Evolutionary conservation across 2,888 invertebrate species (phyloP).

Genomic region (Mesorhabditis spiculigera): DNA sequence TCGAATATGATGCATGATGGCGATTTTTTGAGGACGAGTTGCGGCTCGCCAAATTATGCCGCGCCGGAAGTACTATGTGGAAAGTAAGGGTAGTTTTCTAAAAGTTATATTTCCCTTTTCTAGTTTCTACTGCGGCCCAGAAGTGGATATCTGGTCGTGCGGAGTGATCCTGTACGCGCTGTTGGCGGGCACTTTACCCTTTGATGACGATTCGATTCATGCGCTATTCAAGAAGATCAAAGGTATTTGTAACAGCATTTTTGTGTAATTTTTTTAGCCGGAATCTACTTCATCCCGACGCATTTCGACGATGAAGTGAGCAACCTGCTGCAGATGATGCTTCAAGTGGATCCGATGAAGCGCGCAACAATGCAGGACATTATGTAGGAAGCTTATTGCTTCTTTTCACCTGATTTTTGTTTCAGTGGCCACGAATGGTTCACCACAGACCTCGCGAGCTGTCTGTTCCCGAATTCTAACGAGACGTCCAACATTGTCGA

Average conservation of each 20-base stretch:
- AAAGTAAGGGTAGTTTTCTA: background rate
- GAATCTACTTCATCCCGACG: conserved; percentile 93
- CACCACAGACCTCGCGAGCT: conserved; percentile 87
- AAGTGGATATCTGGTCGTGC: conserved; percentile 98
- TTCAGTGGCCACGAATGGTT: conserved; percentile 91
- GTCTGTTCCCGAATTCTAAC: conserved; percentile 90
- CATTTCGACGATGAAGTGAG: conserved; percentile 90
- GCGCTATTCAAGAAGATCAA: conserved; percentile 94
- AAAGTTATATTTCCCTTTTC: background rate
- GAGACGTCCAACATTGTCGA: conserved; percentile 94
- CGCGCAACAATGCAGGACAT: conserved; percentile 91
- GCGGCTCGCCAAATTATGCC: conserved; percentile 97
- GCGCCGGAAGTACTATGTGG: conserved; percentile 80
- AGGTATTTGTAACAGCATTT: conserved; percentile 63
- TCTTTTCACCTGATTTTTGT: conserved; percentile 3
- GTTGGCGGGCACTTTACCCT: conserved; percentile 82
- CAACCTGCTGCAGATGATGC: conserved; percentile 82
- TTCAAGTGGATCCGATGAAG: conserved; percentile 95
- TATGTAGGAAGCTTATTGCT: conserved; percentile 66
- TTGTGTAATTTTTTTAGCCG: conserved; percentile 66
- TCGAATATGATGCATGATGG: conserved; percentile 99
- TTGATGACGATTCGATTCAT: conserved; percentile 97
- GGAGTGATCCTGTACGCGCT: conserved; percentile 92
- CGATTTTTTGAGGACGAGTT: conserved; percentile 91
- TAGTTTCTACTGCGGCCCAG: conserved; percentile 88